Evolutionary conservation across 2,888 invertebrate species (phyloP), one percentile per base, ranked within the genome.

Genomic region (Lepidocyrtinus sp.): DNA sequence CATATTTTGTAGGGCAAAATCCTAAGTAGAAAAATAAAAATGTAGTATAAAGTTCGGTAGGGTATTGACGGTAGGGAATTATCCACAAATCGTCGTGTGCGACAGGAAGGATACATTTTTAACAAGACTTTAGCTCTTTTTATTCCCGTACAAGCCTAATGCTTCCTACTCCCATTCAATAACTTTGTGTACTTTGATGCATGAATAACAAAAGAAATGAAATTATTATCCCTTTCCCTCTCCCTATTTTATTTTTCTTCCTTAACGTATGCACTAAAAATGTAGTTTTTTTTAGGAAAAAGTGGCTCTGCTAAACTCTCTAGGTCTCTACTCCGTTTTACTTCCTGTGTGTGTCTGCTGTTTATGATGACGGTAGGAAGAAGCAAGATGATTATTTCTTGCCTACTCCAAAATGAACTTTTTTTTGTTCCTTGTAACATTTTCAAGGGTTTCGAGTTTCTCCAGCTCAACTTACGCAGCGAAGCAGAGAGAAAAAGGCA

Each of bases 151-250:
- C 17, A 50, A 50, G 17, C 22, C 21, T 59, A 21, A 21, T 59
- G 59, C 21, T 59, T 59, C 21, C 2, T 59, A n/a, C 22, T 59
- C 22, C 36, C 36, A 59, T 59, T 22, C 59, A 59, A 59, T 59
- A 59, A 59, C n/a, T 59, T 59, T 21, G 59, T 59, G 12, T 59
- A 59, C 59, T 59, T 21, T 59, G 59, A 59, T 59, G 59, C 59
- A 21, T 59, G 59, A 19, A n/a, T 59, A 59, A 59, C 59, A 59
- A 59, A 59, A 59, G 59, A 59, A 59, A 59, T 59, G 59, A 59
- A 59, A 59, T 59, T 59, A 59, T 59, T 59, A 59, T 59, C 59
- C 55, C n/a, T n/a, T n/a, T 50, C 21, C 21, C 59, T 21, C 21
- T 59, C 59, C 59, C 59, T 59, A 21, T 21, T 59, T 59, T 59